Conservation (phyloP, 1,140 invertebrate species). For the Metopolophium dirhodum region DNA sequence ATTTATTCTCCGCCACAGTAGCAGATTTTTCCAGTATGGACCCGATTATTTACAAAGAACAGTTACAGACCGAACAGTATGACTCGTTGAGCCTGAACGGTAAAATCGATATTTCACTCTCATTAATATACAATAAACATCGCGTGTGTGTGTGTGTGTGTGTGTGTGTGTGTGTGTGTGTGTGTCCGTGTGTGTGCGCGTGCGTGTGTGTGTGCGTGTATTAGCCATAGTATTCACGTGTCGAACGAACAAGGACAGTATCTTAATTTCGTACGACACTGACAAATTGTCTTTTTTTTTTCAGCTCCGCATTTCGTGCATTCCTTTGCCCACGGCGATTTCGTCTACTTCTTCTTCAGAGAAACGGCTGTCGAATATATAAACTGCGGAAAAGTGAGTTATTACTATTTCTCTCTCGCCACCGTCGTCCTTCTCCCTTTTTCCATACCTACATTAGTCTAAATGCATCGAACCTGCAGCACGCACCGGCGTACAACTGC, state of each 20-base stretch:
- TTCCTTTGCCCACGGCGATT: conserved; percentile 88
- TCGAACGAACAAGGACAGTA: conserved; percentile 44
- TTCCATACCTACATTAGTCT: conserved; percentile 22
- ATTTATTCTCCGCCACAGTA: conserved; percentile 93
- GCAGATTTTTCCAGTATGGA: conserved; percentile 92
- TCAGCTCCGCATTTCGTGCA: conserved; percentile 92
- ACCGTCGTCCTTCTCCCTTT: not conserved
- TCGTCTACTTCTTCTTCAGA: conserved; percentile 96
- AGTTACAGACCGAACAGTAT: conserved; percentile 84
- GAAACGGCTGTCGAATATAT: conserved; percentile 95
- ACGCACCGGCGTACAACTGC: not conserved
- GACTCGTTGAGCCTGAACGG: conserved; percentile 79
- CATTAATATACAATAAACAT: not conserved
- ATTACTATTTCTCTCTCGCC: conserved; percentile 46
- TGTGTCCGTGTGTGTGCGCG: too few species aligned
- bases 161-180: too few species aligned
- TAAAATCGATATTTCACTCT: conserved; percentile 62
- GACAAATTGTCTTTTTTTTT: conserved; percentile 62
- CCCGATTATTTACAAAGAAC: conserved; percentile 87
- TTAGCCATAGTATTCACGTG: not conserved
- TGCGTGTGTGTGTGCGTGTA: too few species aligned
- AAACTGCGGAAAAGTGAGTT: conserved; percentile 88
- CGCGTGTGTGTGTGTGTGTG: too few species aligned
- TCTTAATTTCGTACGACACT: conserved; percentile 52
- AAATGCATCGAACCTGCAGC: not conserved